Conservation (phyloP, 35 echinoderm and acorn worm species). For the Ophioderma brevispina region DNA sequence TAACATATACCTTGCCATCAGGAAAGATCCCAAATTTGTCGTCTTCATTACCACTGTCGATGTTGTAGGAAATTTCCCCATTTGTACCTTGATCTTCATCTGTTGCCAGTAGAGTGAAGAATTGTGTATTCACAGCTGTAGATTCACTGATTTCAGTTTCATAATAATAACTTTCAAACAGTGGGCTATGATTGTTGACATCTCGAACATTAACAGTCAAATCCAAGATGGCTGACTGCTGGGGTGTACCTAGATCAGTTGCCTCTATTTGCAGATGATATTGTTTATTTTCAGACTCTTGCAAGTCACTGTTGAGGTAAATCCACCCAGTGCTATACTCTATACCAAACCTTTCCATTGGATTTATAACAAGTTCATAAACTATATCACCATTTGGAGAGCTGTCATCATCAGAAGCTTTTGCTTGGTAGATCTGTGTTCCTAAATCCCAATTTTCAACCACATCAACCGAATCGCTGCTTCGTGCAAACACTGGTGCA, state of each 20-base stretch:
- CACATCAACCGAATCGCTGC: slow-evolving; percentile 57
- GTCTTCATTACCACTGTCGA: slow-evolving; percentile 67
- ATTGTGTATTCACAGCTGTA: slow-evolving; percentile 54
- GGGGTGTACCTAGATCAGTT: slow-evolving; percentile 89
- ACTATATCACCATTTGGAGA: slow-evolving; percentile 81
- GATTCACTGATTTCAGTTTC: slow-evolving; percentile 65
- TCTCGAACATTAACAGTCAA: slow-evolving; percentile 71
- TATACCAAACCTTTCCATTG: slow-evolving; percentile 69
- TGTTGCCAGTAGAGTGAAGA: slow-evolving; percentile 58
- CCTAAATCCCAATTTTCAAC: slow-evolving; percentile 95
- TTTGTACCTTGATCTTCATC: slow-evolving; percentile 90
- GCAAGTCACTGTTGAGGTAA: slow-evolving; percentile 65
- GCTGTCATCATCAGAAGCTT: slow-evolving; percentile 73
- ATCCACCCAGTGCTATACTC: slow-evolving; percentile 78
- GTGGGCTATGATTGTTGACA: slow-evolving; percentile 92
- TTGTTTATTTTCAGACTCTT: slow-evolving; percentile 22
- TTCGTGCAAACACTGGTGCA: slow-evolving; percentile 51
- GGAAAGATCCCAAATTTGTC: slow-evolving; percentile 98
- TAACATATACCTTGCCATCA: slow-evolving; percentile 89
- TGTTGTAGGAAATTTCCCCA: slow-evolving; percentile 76
- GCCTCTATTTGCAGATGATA: slow-evolving; percentile 71
- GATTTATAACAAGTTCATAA: slow-evolving; percentile 74
- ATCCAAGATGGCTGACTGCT: slow-evolving; percentile 62
- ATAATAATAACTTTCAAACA: slow-evolving; percentile 58
- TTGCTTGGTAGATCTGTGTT: slow-evolving; percentile 62